These are phyloP conservation scores for Thalassoma bifasciatum DNA, from an alignment of 2,113 vertebrate species.

Conservation along the genomic window DNA sequence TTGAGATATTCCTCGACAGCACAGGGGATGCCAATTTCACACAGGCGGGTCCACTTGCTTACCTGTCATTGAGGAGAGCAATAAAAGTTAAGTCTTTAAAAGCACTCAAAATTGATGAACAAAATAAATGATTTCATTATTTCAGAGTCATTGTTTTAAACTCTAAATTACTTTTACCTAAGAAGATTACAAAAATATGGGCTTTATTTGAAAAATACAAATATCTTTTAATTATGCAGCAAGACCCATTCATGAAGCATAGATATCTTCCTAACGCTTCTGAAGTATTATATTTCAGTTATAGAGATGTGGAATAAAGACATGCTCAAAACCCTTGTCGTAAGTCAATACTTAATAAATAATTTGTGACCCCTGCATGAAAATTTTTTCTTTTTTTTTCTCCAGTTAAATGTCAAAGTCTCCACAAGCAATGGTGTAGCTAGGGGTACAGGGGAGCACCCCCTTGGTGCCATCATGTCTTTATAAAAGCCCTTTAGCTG, in stretches of 20 bases:
- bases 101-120: not conserved
- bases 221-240: not conserved
- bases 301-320: not conserved
- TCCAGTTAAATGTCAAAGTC: not conserved
- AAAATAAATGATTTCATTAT: no score
- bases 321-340: not conserved
- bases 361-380: not conserved
- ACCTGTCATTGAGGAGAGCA: constrained; percentile 82
- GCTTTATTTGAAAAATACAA: no score
- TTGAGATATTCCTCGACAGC: constrained; percentile 89
- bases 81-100: not conserved
- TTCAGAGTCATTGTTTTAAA: no score
- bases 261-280: not conserved
- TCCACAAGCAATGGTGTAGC: no score
- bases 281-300: not conserved
- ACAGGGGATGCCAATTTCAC: constrained; percentile 93
- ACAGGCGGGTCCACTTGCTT: constrained; percentile 96
- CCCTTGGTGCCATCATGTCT: no score
- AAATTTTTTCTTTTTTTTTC: not conserved
- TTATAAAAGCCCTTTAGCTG: no score
- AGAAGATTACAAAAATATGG: no score
- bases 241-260: not conserved
- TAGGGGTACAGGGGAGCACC: no score
- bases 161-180: no score
- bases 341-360: not conserved